Evolutionary conservation across 2,888 invertebrate genomes (phyloP), one percentile per base, ranked within the genome.

Genomic region (Pristionchus japonicus): DNA sequence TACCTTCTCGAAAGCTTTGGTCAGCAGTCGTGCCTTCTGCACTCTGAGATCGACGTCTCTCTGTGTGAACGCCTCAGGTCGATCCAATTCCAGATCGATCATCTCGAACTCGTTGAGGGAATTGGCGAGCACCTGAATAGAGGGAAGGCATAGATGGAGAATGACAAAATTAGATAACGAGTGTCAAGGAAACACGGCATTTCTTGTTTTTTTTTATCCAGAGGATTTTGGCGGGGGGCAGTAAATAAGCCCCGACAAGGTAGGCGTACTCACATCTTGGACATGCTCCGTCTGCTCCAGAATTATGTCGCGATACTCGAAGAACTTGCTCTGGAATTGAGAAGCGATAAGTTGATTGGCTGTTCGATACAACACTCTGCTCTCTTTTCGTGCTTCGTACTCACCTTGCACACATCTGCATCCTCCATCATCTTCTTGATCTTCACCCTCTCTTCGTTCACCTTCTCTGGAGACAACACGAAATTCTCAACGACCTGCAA

Each of bases 1-100:
- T 70, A 74, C 74, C 74, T 74, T 20, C 11, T 74, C 37, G 43
- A 84, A 84, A n/a, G 43, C 37, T 1, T 34, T 20, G 4, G 57
- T 40, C 34, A 84, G 20, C 37, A 37, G 34, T 6, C 37, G 40
- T 4, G 84, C 84, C 61, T 84, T 84, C 17, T 9, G 37, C 20
- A 61, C 52, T 52, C 84, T 52, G 15, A 84, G 61, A 40, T 57
- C 37, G 61, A 43, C 84, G 27, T 37, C 52, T 37, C 43, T 43
- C 37, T 84, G 40, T 1, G 84, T 84, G n/a, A 84, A 84, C 23
- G 84, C n/a, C 27, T 84, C 84, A n/a, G 34, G 23, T 37, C 84
- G 52, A 52, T 84, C 40, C 84, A 84, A 61, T 37, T 84, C 84
- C 11, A 34, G n/a, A 31, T 57, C 57, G 1, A 84, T 23, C 15